phyloP scores from a whole-genome alignment of 2,113 vertebrate species.

The Semicossyphus pulcher region DNA sequence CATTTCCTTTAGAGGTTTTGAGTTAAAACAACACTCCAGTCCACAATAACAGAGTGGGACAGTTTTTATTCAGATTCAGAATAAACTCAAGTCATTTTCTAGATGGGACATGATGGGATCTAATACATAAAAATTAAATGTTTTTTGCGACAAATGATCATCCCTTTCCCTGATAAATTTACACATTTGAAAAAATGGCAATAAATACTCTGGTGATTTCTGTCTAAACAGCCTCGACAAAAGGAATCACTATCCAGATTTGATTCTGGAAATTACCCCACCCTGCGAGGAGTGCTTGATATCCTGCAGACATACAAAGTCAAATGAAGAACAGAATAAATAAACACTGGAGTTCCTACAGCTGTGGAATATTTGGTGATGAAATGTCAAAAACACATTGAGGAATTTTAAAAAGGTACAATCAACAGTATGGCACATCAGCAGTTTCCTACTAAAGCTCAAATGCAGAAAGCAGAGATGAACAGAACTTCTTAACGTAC shows the following conservation, averaged over 20 bases:
- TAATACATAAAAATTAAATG: constrained; percentile 44
- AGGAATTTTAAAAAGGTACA: constrained; percentile 45
- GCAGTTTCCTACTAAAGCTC: constrained; percentile 22
- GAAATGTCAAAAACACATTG: constrained; percentile 10
- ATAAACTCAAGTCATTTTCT: constrained; percentile 58
- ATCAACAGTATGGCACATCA: constrained; percentile 64
- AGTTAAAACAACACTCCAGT: constrained; percentile 12
- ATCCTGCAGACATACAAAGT: constrained; percentile 17
- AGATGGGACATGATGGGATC: constrained; percentile 51
- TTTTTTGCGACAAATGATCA: constrained; percentile 32
- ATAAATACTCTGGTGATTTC: constrained; percentile 56
- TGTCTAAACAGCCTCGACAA: constrained; percentile 5
- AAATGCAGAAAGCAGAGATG: constrained; percentile 5
- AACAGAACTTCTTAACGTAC: not conserved
- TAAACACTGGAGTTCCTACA: constrained; percentile 27
- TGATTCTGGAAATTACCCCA: constrained; percentile 8
- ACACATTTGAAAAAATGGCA: constrained; percentile 62
- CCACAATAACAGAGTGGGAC: constrained; percentile 47
- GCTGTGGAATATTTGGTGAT: constrained; percentile 44
- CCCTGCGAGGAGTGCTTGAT: constrained; percentile 46
- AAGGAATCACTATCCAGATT: constrained; percentile 10
- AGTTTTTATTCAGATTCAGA: constrained; percentile 72
- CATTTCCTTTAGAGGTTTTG: not conserved
- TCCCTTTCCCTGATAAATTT: constrained; percentile 57
- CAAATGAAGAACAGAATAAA: constrained; percentile 59